Conservation (phyloP, 1,140 invertebrate genomes). For the Lepeophtheirus salmonis region DNA sequence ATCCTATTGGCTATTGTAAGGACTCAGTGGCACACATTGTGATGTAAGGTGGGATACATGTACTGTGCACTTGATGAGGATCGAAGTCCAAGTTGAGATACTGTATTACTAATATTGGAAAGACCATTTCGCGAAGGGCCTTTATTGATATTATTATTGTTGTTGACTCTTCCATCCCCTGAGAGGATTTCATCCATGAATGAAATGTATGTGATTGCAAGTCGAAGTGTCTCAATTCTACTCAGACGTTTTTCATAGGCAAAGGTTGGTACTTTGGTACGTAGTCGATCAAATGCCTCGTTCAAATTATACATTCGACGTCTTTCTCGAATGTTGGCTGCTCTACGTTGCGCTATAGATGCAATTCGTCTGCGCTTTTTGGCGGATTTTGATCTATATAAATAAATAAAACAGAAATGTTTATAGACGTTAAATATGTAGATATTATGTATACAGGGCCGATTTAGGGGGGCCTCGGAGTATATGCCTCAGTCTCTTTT, state of each 20-base stretch:
- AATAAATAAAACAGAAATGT: too few relatives aligned
- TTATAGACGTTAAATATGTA: too few relatives aligned
- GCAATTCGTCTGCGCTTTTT: slow-evolving; percentile 68
- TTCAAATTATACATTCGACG: slow-evolving; percentile 93
- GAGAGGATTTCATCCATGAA: slow-evolving; percentile 77
- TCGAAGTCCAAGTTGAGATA: not conserved
- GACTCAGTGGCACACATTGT: slow-evolving; percentile 6
- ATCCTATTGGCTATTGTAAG: too few relatives aligned
- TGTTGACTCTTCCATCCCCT: not conserved
- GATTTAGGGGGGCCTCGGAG: too few relatives aligned
- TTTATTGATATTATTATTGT: not conserved
- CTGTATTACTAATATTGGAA: not conserved
- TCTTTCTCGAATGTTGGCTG: slow-evolving; percentile 82
- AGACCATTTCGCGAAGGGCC: not conserved
- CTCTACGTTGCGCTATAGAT: slow-evolving; percentile 65
- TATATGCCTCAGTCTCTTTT: too few relatives aligned
- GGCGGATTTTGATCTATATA: not conserved
- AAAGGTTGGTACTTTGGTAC: slow-evolving; percentile 88
- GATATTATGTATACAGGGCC: too few relatives aligned
- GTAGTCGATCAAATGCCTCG: slow-evolving; percentile 82
- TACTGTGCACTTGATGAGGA: not conserved
- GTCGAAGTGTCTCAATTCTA: slow-evolving; percentile 83
- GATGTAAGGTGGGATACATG: slow-evolving; percentile 6
- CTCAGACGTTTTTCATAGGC: slow-evolving; percentile 95
- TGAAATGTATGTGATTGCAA: slow-evolving; percentile 95